Conservation (phyloP, 2,113 vertebrate genomes). For the Actenoides lindsayi region DNA sequence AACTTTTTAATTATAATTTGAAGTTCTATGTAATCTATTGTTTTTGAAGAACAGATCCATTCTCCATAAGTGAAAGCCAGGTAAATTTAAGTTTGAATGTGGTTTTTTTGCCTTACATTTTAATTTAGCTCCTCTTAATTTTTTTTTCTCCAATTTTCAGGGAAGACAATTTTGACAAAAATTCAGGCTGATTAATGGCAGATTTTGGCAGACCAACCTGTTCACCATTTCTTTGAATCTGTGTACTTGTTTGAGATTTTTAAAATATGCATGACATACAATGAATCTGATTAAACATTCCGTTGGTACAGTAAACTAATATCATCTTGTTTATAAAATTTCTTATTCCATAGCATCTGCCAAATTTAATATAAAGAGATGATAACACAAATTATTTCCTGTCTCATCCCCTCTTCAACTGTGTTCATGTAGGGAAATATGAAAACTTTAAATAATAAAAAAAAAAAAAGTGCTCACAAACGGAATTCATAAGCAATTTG, state of each 20-base stretch:
- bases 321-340: constrained; percentile 31
- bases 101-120: not conserved
- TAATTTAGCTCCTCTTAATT: not conserved
- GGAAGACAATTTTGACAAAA: not conserved
- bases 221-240: constrained; percentile 4
- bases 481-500: constrained; percentile 1
- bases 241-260: constrained; percentile 20
- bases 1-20: not conserved
- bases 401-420: not conserved
- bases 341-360: constrained; percentile 5
- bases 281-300: constrained; percentile 17
- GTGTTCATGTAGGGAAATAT: not conserved
- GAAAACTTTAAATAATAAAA: not conserved
- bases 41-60: not conserved
- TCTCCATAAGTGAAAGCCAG: not conserved
- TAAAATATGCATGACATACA: not conserved
- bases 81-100: constrained; percentile 22
- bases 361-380: constrained; percentile 33
- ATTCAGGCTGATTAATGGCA: not conserved
- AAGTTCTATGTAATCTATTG: not conserved
- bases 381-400: constrained; percentile 20
- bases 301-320: constrained; percentile 1
- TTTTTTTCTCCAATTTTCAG: not conserved
- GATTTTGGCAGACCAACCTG: not conserved
- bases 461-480: not conserved